phyloP scores from a whole-genome alignment of 2,797 vertebrate genomes.

The Bryconaethiops microstoma region DNA sequence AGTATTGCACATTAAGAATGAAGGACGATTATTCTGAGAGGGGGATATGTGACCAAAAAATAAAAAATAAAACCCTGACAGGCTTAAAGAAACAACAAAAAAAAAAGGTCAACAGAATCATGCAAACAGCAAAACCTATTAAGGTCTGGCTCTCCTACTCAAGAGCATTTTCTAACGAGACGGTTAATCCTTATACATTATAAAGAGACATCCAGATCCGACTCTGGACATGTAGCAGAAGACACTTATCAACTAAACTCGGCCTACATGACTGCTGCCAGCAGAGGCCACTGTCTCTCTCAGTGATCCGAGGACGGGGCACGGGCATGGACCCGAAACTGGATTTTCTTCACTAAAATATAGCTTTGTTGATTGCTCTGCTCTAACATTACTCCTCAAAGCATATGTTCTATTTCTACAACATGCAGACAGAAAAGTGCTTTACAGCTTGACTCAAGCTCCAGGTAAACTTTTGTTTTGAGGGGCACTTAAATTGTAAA shows the following conservation, averaged over 20 bases:
- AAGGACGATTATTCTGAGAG: slow-evolving; percentile 77
- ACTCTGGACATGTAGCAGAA: slow-evolving; percentile 47
- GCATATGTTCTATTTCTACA: slow-evolving; percentile 56
- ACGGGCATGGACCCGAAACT: slow-evolving; percentile 32
- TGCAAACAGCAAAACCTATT: slow-evolving; percentile 62
- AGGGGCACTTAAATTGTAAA: slow-evolving; percentile 61
- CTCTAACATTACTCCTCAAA: slow-evolving; percentile 51
- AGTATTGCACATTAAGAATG: slow-evolving; percentile 78
- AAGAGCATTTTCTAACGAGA: slow-evolving; percentile 36
- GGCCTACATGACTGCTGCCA: slow-evolving; percentile 47
- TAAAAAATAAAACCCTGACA: slow-evolving; percentile 43
- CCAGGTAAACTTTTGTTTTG: slow-evolving; percentile 57
- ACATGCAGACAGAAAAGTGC: slow-evolving; percentile 66
- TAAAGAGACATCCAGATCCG: slow-evolving; percentile 37
- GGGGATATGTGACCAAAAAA: slow-evolving; percentile 54
- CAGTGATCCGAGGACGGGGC: slow-evolving; percentile 23
- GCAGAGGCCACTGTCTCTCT: slow-evolving; percentile 50
- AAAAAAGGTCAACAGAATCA: slow-evolving; percentile 55
- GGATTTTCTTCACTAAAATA: slow-evolving; percentile 51
- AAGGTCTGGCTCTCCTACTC: slow-evolving; percentile 49
- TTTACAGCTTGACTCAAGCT: slow-evolving; percentile 63
- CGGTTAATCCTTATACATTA: slow-evolving; percentile 41
- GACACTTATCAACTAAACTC: slow-evolving; percentile 35
- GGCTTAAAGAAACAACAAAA: slow-evolving; percentile 39
- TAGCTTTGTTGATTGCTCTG: slow-evolving; percentile 48